Evolutionary conservation across 2,113 vertebrate genomes (phyloP).

Genomic region (Lophura nycthemera): DNA sequence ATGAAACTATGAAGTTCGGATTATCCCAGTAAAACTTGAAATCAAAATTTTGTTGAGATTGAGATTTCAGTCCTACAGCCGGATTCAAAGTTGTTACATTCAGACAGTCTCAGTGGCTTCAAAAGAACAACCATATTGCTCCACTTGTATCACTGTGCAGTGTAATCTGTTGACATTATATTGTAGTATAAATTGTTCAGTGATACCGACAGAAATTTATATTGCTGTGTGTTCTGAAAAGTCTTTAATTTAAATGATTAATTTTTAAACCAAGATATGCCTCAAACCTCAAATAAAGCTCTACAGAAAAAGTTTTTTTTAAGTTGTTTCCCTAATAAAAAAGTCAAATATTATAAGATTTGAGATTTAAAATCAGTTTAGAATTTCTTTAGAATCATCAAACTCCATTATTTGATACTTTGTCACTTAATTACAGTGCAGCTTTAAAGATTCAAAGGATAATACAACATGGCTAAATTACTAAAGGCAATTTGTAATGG

Average conservation of each 20-base stretch:
- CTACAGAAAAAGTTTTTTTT: neutral
- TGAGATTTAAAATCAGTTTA: slow-evolving; percentile 36
- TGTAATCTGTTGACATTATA: neutral
- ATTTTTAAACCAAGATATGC: slow-evolving; percentile 72
- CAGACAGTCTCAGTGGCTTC: neutral
- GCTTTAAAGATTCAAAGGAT: slow-evolving; percentile 52
- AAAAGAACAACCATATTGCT: neutral
- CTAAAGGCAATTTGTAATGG: slow-evolving; percentile 82
- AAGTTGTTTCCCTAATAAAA: neutral
- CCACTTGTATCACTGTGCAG: neutral
- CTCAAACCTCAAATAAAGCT: slow-evolving; percentile 64
- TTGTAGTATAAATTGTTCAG: neutral
- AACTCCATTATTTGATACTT: slow-evolving; percentile 45
- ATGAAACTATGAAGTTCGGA: neutral
- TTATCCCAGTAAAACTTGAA: neutral
- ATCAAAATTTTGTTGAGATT: neutral
- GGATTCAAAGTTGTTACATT: neutral
- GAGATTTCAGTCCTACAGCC: neutral
- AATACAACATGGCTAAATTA: slow-evolving; percentile 65
- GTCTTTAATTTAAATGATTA: neutral
- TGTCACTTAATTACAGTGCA: slow-evolving; percentile 68
- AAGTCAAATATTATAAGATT: slow-evolving; percentile 25
- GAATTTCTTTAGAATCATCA: slow-evolving; percentile 60
- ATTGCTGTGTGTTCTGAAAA: neutral
- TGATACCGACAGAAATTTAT: neutral